A percentile compares a stretch with the other conserved stretches of the same genome.
Evolutionary conservation across 2,113 vertebrate species (phyloP).

Genomic region (Gymnarchus niloticus): DNA sequence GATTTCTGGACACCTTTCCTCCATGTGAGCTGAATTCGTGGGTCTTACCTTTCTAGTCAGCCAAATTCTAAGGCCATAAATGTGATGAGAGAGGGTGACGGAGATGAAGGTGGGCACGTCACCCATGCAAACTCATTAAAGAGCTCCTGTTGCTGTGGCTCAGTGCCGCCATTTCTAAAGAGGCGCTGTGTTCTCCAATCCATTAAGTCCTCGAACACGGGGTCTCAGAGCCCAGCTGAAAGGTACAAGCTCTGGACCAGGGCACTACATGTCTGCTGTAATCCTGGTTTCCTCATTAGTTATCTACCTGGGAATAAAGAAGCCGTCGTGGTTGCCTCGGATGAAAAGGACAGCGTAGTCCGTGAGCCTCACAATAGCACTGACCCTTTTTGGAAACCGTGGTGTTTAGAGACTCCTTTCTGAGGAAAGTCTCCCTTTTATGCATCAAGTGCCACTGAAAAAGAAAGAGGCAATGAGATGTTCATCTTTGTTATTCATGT

Average conservation of each 20-base stretch:
- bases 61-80: neutral
- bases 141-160: neutral
- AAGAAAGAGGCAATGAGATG: neutral
- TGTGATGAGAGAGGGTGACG: neutral
- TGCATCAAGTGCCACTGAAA: neutral
- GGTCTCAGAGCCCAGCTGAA: neutral
- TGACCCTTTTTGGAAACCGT: neutral
- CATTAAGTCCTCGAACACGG: neutral
- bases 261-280: neutral
- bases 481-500: conserved; percentile 45
- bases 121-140: neutral
- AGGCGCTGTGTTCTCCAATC: neutral
- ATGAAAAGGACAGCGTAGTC: neutral
- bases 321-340: neutral
- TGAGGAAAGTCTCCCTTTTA: neutral
- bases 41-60: neutral
- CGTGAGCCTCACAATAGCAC: neutral
- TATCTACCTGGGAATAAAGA: neutral
- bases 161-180: neutral
- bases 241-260: neutral
- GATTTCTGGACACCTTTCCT: neutral
- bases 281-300: neutral
- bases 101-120: neutral
- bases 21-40: neutral
- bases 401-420: neutral